phyloP scores from a whole-genome alignment of 2,113 vertebrate species.

The Penelope pileata region DNA sequence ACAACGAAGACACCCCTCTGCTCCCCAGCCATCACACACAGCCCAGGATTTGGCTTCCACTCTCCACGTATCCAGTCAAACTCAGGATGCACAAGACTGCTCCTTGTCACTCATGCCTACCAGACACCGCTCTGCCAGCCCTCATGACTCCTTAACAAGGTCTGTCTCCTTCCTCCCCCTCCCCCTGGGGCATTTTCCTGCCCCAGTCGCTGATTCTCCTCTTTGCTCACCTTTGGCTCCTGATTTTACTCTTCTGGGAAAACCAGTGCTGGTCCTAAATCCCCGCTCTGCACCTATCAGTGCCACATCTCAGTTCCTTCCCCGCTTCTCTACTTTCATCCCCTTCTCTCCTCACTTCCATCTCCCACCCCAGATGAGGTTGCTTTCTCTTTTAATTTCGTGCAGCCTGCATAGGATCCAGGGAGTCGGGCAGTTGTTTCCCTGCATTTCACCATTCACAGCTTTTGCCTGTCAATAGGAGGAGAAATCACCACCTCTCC shows the following conservation, averaged over 20 bases:
- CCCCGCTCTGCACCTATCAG: not conserved
- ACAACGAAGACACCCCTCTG: not conserved
- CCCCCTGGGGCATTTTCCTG: no score
- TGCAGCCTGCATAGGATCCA: not conserved
- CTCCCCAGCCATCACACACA: not conserved
- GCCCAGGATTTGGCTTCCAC: not conserved
- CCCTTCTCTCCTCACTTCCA: not conserved
- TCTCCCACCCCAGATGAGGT: not conserved
- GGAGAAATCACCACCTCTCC: not conserved
- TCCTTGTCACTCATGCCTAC: not conserved
- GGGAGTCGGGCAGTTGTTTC: not conserved
- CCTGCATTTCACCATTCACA: not conserved
- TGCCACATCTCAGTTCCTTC: not conserved
- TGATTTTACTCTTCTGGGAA: not conserved
- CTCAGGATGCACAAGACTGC: not conserved
- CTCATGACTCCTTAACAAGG: not conserved
- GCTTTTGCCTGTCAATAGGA: not conserved
- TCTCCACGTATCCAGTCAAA: not conserved
- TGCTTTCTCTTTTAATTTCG: not conserved
- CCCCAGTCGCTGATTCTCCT: not conserved
- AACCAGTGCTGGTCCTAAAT: not conserved
- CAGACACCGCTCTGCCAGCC: not conserved
- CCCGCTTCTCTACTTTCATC: not conserved
- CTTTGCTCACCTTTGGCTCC: not conserved
- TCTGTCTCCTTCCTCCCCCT: not conserved